These are phyloP conservation scores for Drosophila yakuba DNA, from an alignment of 1,140 invertebrate species.

Conservation along the genomic window DNA sequence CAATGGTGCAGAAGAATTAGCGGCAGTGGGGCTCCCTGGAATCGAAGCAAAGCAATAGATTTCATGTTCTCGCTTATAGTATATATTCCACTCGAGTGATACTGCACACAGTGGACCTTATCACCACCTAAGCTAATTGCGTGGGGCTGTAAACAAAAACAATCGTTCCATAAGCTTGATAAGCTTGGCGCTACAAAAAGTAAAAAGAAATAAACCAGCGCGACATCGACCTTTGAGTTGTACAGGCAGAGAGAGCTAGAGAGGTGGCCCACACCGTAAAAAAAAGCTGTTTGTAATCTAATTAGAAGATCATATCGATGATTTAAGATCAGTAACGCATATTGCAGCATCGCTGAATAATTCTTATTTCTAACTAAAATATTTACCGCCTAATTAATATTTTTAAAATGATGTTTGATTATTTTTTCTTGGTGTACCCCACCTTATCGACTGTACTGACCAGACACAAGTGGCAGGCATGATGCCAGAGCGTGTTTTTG, in stretches of 20 bases:
- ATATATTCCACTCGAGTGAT: constrained; percentile 25
- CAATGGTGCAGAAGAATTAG: constrained; percentile 28
- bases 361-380: too few species aligned
- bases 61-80: constrained; percentile 25
- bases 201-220: constrained; percentile 17
- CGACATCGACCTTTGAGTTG: constrained; percentile 57
- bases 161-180: constrained; percentile 50
- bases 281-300: background rate
- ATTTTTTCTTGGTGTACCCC: constrained; percentile 4
- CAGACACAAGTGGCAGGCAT: constrained; percentile 50
- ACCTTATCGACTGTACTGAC: constrained; percentile 10
- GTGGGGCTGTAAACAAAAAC: constrained; percentile 76
- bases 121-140: constrained; percentile 68
- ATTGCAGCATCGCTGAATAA: too few species aligned
- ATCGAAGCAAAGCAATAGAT: constrained; percentile 57
- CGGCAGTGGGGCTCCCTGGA: background rate
- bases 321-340: too few species aligned
- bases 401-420: background rate
- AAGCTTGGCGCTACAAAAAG: constrained; percentile 39
- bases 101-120: constrained; percentile 27
- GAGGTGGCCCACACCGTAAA: constrained; percentile 1
- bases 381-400: too few species aligned
- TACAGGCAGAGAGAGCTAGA: constrained; percentile 8
- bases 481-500: constrained; percentile 55
- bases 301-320: too few species aligned